Base-by-base conservation (phyloP, 2,888 invertebrate species). In the Nematopogon swammerdamellus region DNA sequence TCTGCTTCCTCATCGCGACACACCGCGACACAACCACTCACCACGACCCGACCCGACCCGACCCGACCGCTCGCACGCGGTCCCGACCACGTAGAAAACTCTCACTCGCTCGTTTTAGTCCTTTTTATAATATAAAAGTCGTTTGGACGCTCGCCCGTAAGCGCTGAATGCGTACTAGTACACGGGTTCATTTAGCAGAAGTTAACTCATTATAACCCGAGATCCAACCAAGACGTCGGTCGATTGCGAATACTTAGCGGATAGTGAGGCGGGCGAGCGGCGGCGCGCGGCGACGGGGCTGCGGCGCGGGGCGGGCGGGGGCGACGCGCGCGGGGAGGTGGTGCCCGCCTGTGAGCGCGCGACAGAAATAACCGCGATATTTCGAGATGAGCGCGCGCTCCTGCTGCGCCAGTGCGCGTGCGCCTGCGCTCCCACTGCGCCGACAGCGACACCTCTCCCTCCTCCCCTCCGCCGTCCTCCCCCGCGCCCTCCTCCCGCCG, bases 171-270 rank as follows among this genome's bases (percentile, higher is more conserved):
- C 20, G 44, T 71, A 69, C 65, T 70, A 74, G 75, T 77, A 69
- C 79, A 79, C 80, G 79, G 79, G 76, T 77, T 80, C 79, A 79
- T 79, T 80, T 84, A 85, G 85, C 85, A 86, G 85, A 85, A 87
- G 84, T 85, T 80, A 87, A 86, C 85, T 87, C 87, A 87, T 87
- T 84, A 84, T 86, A 84, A 73, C 84, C 84, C 83, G 84, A 85
- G 81, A 71, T 81, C 82, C 81, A 77, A 85, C 86, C 89, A 89
- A 91, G 91, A 91, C 91, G 91, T 91, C 91, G 91, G 89, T 91
- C 91, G 91, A 89, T 89, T 89, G 88, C 89, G 88, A 89, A 88
- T 89, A 86, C 88, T 86, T 86, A 88, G 88, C 88, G 89, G 88
- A 88, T 88, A 88, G 88, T 89, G 87, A 80, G 65, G 64, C 18